These are phyloP conservation scores for Denticeps clupeoides DNA, from an alignment of 2,797 vertebrate genomes.

Conservation along the genomic window DNA sequence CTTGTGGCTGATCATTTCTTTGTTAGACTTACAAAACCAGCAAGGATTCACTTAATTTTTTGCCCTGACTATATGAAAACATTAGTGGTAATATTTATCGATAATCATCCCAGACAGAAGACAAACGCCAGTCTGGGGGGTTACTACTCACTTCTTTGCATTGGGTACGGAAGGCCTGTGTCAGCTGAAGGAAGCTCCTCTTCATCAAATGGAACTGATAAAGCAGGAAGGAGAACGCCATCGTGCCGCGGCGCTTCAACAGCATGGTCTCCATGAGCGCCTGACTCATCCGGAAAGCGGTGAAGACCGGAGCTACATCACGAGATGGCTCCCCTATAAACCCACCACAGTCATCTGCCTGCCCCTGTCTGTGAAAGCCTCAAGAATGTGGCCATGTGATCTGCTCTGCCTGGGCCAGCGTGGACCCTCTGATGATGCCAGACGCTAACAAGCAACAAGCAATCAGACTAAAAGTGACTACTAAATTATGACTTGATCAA, in stretches of 20 bases:
- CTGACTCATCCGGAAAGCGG: constrained; percentile 3
- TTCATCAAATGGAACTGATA: constrained; percentile 17
- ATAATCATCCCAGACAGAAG: no score
- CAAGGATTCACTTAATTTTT: no score
- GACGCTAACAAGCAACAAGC: no score
- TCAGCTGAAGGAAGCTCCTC: constrained; percentile 20
- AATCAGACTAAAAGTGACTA: no score
- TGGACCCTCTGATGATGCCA: neutral
- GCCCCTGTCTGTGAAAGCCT: constrained; percentile 15
- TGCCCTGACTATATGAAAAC: no score
- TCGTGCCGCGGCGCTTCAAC: neutral
- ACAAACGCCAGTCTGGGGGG: neutral
- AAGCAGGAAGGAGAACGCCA: constrained; percentile 21
- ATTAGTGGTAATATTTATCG: no score
- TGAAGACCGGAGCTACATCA: neutral
- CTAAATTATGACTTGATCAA: no score
- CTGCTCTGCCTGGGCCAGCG: constrained; percentile 13
- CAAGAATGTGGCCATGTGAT: constrained; percentile 40
- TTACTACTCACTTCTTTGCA: constrained; percentile 24
- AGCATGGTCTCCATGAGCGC: neutral
- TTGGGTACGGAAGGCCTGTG: constrained; percentile 16
- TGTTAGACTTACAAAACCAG: no score
- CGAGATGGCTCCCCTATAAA: constrained; percentile 2
- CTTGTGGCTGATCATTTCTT: neutral
- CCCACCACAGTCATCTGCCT: constrained; percentile 1